Evolutionary conservation across 1,140 invertebrate species (phyloP), one percentile per base, ranked within the genome.

Genomic region (Manduca sexta): DNA sequence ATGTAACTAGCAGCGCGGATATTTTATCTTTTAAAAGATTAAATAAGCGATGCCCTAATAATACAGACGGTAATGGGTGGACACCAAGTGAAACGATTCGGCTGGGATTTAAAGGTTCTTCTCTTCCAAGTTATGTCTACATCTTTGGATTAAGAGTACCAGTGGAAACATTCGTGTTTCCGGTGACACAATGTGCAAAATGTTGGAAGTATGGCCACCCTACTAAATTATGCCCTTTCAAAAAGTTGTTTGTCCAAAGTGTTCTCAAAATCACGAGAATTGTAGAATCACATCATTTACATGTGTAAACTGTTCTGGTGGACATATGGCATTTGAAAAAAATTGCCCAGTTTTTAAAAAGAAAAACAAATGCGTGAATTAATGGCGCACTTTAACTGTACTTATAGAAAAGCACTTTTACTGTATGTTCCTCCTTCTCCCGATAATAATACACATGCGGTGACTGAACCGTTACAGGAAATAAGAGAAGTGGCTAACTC

Each of bases 171-270:
- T 52, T 45, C 12, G 21, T 45, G 1, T 58, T 52, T 31, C 49
- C 55, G 6, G 55, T 52, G 10, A 49, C 45, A 11, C 52, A 55
- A 38, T 55, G 43, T 12, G 40, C 31, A 18, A 21, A 46, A 4
- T 59, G 50, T 17, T 59, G 56, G 51, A 49, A 46, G 21, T 59
- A 34, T 40, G 56, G 51, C 0, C 50, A 59, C 31, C 12, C n/a
- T 35, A 17, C 34, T 8, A 38, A 39, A 29, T 49, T 37, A 3
- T 64, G 57, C 37, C 45, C 51, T 1, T 45, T 37, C 7, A 10
- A 44, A 55, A 60, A 51, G 42, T 48, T 4, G 31, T 52, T 2
- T 64, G 62, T 26, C 62, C 62, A 10, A 60, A 64, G 45, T 64
- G 54, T 49, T 46, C 43, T 4, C 29, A 44, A 3, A 7, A 37